Conservation (phyloP, 1,140 invertebrate genomes). For the Drosophila athabasca region DNA sequence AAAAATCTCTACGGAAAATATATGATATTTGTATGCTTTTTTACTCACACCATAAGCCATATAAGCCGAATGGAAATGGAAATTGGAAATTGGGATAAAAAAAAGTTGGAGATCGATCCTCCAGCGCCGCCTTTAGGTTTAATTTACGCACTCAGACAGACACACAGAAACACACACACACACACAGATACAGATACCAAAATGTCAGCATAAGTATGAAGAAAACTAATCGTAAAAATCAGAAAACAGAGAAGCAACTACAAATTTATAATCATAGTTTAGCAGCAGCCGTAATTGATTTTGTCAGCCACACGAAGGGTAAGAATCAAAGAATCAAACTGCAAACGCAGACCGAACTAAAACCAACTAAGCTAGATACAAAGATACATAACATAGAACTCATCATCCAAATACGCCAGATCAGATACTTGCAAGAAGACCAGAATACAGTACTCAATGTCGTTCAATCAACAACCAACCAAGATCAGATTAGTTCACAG, state of each 20-base stretch:
- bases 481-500: constrained; percentile 47
- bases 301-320: constrained; percentile 58
- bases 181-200: constrained; percentile 36
- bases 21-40: constrained; percentile 82
- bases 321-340: constrained; percentile 38
- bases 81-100: constrained; percentile 42
- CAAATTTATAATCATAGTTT: constrained; percentile 77
- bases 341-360: constrained; percentile 60
- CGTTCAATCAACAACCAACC: constrained; percentile 59
- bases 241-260: constrained; percentile 43
- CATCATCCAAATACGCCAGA: constrained; percentile 51
- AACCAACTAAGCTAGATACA: constrained; percentile 60
- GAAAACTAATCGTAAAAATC: constrained; percentile 50
- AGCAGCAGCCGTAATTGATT: constrained; percentile 71
- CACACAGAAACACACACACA: constrained; percentile 38
- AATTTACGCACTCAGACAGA: constrained; percentile 61
- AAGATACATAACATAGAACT: constrained; percentile 52
- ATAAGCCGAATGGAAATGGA: constrained; percentile 38
- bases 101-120: constrained; percentile 43
- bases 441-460: constrained; percentile 52
- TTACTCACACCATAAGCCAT: constrained; percentile 55
- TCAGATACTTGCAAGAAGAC: constrained; percentile 39
- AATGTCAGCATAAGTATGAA: constrained; percentile 66
- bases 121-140: constrained; percentile 61
- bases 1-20: constrained; percentile 56